Percentiles rank a stretch among this genome's conserved stretches.
Conservation (phyloP, 1,140 invertebrate species). For the Lethrus apterus region DNA sequence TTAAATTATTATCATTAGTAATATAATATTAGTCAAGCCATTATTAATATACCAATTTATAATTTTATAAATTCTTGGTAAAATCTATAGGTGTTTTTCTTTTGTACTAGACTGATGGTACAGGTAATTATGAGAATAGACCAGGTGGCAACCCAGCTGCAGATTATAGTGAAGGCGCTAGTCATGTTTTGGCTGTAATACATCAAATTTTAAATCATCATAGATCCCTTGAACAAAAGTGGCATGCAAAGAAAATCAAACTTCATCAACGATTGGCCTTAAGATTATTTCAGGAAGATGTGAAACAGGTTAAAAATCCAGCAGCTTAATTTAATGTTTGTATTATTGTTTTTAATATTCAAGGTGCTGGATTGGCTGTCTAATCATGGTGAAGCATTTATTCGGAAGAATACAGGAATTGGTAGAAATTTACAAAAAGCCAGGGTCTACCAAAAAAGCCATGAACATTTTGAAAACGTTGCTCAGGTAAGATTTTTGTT, state of each 20-base stretch:
- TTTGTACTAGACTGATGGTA: slow-evolving; percentile 31
- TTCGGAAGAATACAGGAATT: slow-evolving; percentile 92
- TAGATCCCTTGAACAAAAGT: slow-evolving; percentile 82
- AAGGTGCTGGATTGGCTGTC: slow-evolving; percentile 95
- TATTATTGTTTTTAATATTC: neutral
- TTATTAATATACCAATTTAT: no score
- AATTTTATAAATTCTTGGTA: no score
- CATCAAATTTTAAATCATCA: slow-evolving; percentile 93
- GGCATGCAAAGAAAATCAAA: slow-evolving; percentile 89
- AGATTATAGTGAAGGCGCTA: slow-evolving; percentile 91
- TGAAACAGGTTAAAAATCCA: slow-evolving; percentile 60
- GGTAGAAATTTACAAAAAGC: slow-evolving; percentile 92
- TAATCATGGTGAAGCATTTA: slow-evolving; percentile 97
- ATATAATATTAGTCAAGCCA: no score
- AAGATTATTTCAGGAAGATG: slow-evolving; percentile 90
- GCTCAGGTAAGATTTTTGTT: slow-evolving; percentile 65
- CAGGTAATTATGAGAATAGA: slow-evolving; percentile 35
- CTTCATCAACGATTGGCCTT: slow-evolving; percentile 89
- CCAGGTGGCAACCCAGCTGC: slow-evolving; percentile 75
- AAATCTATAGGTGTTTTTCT: no score
- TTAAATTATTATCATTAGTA: no score
- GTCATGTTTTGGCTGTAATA: slow-evolving; percentile 82
- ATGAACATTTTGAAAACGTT: slow-evolving; percentile 97
- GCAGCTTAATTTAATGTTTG: neutral
- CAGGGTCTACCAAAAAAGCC: slow-evolving; percentile 92